phyloP scores from a whole-genome alignment of 2,888 invertebrate species.

The Pachydiplax longipennis region DNA sequence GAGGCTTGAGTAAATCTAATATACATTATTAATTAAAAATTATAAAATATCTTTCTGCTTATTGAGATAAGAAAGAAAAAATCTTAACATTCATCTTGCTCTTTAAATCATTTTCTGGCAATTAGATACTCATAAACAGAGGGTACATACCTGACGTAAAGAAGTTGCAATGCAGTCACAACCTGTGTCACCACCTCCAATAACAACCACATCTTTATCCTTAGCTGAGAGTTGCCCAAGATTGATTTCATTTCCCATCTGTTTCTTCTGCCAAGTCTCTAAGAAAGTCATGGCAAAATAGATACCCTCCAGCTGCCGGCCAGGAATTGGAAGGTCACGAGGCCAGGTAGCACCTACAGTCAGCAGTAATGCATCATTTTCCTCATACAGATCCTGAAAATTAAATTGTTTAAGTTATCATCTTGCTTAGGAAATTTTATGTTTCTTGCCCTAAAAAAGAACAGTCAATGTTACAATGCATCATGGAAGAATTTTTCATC shows the following conservation, averaged over 20 bases:
- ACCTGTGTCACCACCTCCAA: conserved; percentile 89
- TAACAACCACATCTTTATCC: conserved; percentile 93
- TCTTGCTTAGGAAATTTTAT: too few relatives aligned
- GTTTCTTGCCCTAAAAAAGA: not conserved
- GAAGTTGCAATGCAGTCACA: conserved; percentile 99
- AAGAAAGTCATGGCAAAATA: conserved; percentile 98
- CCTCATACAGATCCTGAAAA: conserved; percentile 59
- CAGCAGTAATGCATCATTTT: conserved; percentile 86
- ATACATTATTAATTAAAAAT: too few relatives aligned
- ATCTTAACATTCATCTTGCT: too few relatives aligned
- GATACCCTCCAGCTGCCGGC: conserved; percentile 89
- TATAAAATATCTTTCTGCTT: too few relatives aligned
- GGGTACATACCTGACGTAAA: conserved; percentile 70
- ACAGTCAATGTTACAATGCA: too few relatives aligned
- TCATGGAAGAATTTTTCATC: too few relatives aligned
- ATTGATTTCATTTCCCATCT: conserved; percentile 71
- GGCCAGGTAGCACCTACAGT: conserved; percentile 98
- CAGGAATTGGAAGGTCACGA: conserved; percentile 84
- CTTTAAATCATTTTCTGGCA: too few relatives aligned
- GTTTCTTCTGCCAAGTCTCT: conserved; percentile 95
- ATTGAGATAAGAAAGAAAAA: too few relatives aligned
- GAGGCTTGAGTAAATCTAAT: too few relatives aligned
- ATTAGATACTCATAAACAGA: too few relatives aligned
- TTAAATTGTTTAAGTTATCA: not conserved
- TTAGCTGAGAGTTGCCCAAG: conserved; percentile 77